Evolutionary conservation across 2,888 invertebrate species (phyloP), one percentile per base, ranked within the genome.

Genomic region (Zhuqinia jingwanae): DNA sequence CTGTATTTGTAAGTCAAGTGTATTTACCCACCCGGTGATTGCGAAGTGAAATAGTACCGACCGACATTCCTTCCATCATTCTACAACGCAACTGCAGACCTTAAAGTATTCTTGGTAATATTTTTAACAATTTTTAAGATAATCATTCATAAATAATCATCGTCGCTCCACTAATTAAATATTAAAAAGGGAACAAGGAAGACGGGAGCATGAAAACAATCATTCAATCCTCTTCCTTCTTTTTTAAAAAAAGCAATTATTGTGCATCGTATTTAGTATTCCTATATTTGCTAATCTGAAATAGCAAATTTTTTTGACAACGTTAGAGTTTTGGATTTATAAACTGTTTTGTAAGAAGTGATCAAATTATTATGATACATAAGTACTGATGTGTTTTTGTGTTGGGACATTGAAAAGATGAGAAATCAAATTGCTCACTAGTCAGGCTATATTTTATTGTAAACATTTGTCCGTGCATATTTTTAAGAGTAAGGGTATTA

Each of bases 381-480:
- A n/a, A n/a, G n/a, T n/a, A n/a, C n/a, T n/a, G n/a, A n/a, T n/a
- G n/a, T n/a, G n/a, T n/a, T n/a, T n/a, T n/a, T n/a, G 42, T 45
- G 45, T 45, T 68, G 45, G 27, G 45, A 13, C 13, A 8, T 8
- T 36, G 36, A 36, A 36, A 45, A 42, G 20, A 22, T 20, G 68
- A 68, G 17, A 45, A 68, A 68, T 68, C 45, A 68, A 68, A 42
- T 68, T 68, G 68, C 68, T 68, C 68, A 68, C 68, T 68, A 68
- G 68, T 68, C 68, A 68, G 17, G n/a, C 36, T 36, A 45, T 11
- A 42, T 68, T 45, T 68, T 42, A n/a, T 50, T 58, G 25, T 2
- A 42, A n/a, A 17, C 65, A 65, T 65, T 13, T 65, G 65, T 65
- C 60, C 15, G 65, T 22, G 20, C 17, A 45, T 8, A 45, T 22